Conservation (phyloP, 2,797 vertebrate genomes). For the Premnoplex brunnescens region DNA sequence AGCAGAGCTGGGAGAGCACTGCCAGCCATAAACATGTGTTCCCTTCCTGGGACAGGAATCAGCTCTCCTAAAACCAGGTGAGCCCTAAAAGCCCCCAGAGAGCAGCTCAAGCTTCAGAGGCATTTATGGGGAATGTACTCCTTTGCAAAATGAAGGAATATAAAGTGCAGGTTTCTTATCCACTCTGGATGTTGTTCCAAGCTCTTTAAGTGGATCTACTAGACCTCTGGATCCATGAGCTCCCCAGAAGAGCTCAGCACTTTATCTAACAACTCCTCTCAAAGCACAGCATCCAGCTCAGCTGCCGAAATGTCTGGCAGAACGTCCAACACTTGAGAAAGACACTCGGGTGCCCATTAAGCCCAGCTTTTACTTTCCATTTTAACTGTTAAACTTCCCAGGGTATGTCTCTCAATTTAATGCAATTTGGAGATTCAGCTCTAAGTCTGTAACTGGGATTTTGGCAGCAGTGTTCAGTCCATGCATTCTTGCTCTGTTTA, state of each 20-base stretch:
- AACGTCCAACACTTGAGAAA: rapidly evolving
- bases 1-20: not conserved
- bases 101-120: not conserved
- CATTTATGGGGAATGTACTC: not conserved
- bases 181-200: not conserved
- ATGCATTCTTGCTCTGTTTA: not conserved
- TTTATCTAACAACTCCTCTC: not conserved
- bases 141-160: rapidly evolving
- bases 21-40: rapidly evolving
- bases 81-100: not conserved
- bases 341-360: not conserved
- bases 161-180: not conserved
- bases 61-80: not conserved
- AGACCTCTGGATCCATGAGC: not conserved
- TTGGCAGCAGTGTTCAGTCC: not conserved
- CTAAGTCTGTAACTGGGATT: not conserved
- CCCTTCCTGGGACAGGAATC: not conserved
- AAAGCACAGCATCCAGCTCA: rapidly evolving
- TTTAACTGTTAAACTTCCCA: not conserved
- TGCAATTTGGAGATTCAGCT: not conserved
- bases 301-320: not conserved
- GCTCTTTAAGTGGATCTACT: not conserved
- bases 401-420: not conserved
- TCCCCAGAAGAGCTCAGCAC: not conserved
- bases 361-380: constrained; percentile 3